Evolutionary conservation across 35 echinoderm and acorn worm species (phyloP).

Genomic region (Heliocidaris erythrogramma): DNA sequence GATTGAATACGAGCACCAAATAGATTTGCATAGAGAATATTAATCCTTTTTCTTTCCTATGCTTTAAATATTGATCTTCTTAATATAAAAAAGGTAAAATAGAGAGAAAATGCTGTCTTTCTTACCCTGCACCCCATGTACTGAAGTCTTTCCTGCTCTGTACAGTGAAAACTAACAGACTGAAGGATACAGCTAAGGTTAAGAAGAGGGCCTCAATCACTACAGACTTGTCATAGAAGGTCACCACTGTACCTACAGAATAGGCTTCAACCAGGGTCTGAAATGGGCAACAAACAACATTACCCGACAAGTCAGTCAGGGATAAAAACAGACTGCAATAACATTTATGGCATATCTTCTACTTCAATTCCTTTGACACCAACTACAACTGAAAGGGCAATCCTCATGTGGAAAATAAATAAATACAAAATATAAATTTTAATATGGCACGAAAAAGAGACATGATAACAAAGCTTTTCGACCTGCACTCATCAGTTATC

Average conservation of each 20-base stretch:
- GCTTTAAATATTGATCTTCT: no score
- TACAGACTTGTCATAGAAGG: conserved; percentile 89
- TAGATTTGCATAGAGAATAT: no score
- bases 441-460: no score
- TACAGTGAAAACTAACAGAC: conserved; percentile 78
- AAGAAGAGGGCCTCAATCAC: conserved; percentile 85
- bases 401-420: not conserved
- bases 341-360: not conserved
- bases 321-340: not conserved
- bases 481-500: no score
- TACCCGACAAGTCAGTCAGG: not conserved
- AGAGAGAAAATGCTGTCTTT: not conserved
- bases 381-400: not conserved
- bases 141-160: conserved; percentile 95
- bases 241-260: conserved; percentile 84
- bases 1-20: no score
- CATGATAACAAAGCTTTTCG: no score
- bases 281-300: conserved; percentile 7
- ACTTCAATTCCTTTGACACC: not conserved
- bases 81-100: not conserved
- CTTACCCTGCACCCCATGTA: conserved; percentile 95
- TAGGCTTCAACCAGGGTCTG: conserved; percentile 90
- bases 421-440: no score
- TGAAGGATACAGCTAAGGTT: conserved; percentile 67
- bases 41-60: no score